Percentiles rank a stretch among this genome's conserved stretches.
Evolutionary conservation across 2,797 vertebrate species (phyloP).

Genomic region (Emys orbicularis): DNA sequence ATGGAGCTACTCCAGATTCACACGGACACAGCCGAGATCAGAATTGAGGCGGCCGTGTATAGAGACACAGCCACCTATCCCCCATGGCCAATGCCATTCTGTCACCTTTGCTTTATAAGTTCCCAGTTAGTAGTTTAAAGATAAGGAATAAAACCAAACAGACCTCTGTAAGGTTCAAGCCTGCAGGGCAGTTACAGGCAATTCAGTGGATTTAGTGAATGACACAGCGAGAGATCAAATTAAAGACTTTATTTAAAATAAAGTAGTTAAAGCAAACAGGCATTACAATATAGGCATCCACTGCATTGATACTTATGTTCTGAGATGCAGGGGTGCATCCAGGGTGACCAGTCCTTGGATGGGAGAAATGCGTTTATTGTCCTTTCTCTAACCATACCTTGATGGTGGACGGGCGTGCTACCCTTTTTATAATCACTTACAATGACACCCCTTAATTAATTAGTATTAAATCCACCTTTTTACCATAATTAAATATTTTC

Average conservation of each 20-base stretch:
- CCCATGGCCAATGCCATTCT: neutral
- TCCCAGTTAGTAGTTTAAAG: neutral
- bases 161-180: neutral
- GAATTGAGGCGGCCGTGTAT: neutral
- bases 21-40: neutral
- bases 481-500: neutral
- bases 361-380: neutral
- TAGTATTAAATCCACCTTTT: neutral
- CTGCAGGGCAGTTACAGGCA: neutral
- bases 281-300: neutral
- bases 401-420: neutral
- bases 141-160: neutral
- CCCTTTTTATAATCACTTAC: neutral
- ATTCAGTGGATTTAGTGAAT: neutral
- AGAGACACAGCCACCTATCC: neutral
- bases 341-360: neutral
- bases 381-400: neutral
- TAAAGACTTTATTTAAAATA: neutral
- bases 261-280: neutral
- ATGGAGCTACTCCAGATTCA: neutral
- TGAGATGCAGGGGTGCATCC: neutral
- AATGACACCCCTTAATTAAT: neutral
- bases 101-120: neutral
- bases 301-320: neutral
- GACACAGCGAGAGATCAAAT: no score